phyloP scores from a whole-genome alignment of 2,113 vertebrate genomes.

The Cyphomyrus plagiostoma region DNA sequence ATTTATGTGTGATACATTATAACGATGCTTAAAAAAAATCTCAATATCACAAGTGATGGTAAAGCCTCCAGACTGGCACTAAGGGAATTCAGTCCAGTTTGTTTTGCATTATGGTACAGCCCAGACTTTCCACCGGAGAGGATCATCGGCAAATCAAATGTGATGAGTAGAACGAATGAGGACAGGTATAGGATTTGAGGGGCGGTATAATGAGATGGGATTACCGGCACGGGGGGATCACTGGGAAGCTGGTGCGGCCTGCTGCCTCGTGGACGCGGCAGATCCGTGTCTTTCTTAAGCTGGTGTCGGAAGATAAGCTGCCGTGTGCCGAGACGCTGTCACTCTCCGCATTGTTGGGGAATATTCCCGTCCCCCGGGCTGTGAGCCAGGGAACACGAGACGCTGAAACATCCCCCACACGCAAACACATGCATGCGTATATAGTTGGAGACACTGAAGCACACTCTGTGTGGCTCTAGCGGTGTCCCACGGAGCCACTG shows the following conservation, averaged over 20 bases:
- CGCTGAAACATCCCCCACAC: not conserved
- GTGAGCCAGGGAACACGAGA: not conserved
- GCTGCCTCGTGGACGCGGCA: constrained; percentile 26
- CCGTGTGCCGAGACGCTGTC: constrained; percentile 24
- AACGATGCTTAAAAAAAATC: not conserved
- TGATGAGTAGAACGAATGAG: constrained; percentile 22
- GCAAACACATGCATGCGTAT: not conserved
- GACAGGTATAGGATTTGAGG: constrained; percentile 29
- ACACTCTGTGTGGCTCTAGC: not conserved
- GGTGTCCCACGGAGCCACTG: not conserved
- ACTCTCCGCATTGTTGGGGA: constrained; percentile 32
- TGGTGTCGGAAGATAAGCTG: constrained; percentile 31
- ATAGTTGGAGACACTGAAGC: not conserved
- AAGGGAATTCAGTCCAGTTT: not conserved
- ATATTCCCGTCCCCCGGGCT: constrained; percentile 16
- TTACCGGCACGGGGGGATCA: constrained; percentile 27
- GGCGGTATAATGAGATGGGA: constrained; percentile 29
- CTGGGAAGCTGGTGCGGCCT: not conserved
- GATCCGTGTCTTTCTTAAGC: constrained; percentile 32
- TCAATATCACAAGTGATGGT: not conserved
- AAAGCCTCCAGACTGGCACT: not conserved
- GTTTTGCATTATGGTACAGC: not conserved
- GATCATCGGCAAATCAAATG: constrained; percentile 27
- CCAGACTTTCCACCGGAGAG: not conserved
- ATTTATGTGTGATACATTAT: not conserved